phyloP scores from a whole-genome alignment of 2,888 invertebrate species.

The Cataglyphis rosenhaueri region DNA sequence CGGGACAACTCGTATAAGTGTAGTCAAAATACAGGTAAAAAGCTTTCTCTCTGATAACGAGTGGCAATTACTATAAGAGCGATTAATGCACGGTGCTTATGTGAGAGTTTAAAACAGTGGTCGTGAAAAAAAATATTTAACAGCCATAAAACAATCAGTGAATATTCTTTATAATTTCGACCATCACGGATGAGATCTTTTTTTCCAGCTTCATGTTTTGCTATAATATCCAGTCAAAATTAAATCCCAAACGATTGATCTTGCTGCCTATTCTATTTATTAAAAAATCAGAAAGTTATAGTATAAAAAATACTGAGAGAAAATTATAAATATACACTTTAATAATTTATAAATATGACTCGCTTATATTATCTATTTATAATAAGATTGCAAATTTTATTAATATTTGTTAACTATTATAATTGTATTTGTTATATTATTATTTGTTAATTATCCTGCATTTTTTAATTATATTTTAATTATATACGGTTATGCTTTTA shows the following conservation, averaged over 20 bases:
- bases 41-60: slow-evolving; percentile 52
- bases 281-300: slow-evolving; percentile 6
- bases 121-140: slow-evolving; percentile 51
- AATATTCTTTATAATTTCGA: slow-evolving; percentile 29
- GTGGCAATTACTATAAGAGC: slow-evolving; percentile 64
- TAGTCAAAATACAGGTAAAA: slow-evolving; percentile 38
- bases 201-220: background rate
- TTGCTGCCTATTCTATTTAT: background rate
- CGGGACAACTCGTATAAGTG: background rate
- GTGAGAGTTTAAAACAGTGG: slow-evolving; percentile 32
- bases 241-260: background rate
- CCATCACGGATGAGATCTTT: background rate
- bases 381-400: background rate
- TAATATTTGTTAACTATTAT: slow-evolving; percentile 20
- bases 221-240: background rate
- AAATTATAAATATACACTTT: background rate
- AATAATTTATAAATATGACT: background rate
- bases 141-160: slow-evolving; percentile 51
- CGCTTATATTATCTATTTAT: background rate
- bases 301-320: background rate
- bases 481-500: slow-evolving; percentile 15
- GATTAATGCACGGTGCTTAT: slow-evolving; percentile 56
- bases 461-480: slow-evolving; percentile 2
- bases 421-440: background rate
- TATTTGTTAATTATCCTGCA: slow-evolving; percentile 15